Percentiles rank a stretch among this genome's conserved stretches.
Conservation (phyloP, 2,888 invertebrate genomes). For the Dinocampus coccinellae region DNA sequence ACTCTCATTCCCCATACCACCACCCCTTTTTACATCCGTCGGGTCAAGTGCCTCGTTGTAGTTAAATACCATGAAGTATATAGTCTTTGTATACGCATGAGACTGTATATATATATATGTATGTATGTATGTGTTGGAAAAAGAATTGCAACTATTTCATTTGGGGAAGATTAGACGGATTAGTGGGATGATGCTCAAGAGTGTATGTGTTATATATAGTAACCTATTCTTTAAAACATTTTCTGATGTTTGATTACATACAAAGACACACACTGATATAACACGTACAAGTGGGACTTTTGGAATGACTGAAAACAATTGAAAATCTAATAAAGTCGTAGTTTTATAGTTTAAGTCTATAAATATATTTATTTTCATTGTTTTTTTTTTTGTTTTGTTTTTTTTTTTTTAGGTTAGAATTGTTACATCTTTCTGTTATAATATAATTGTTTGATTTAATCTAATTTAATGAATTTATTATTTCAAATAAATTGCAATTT, state of each 20-base stretch:
- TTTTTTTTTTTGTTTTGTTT: no score
- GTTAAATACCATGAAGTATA: slow-evolving; percentile 49
- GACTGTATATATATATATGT: slow-evolving; percentile 34
- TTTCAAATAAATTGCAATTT: no score
- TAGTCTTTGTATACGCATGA: no score
- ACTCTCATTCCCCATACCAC: no score
- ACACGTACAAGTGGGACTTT: background rate
- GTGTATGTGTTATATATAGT: background rate
- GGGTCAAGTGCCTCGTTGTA: slow-evolving; percentile 58
- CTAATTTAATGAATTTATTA: no score
- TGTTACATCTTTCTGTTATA: no score
- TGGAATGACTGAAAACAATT: slow-evolving; percentile 26
- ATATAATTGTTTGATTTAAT: no score
- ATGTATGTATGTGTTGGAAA: slow-evolving; percentile 17
- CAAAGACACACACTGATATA: slow-evolving; percentile 3
- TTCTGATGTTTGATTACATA: slow-evolving; percentile 22
- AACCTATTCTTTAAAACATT: slow-evolving; percentile 1
- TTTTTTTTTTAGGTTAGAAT: no score
- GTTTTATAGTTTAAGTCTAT: background rate
- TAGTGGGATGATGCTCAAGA: slow-evolving; percentile 42
- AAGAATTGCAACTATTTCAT: slow-evolving; percentile 70
- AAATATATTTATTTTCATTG: no score
- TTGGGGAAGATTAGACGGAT: slow-evolving; percentile 69
- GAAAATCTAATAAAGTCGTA: background rate
- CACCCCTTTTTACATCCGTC: slow-evolving; percentile 38